Conservation (phyloP, 2,888 invertebrate genomes). For the Caenorhabditis uteleia region DNA sequence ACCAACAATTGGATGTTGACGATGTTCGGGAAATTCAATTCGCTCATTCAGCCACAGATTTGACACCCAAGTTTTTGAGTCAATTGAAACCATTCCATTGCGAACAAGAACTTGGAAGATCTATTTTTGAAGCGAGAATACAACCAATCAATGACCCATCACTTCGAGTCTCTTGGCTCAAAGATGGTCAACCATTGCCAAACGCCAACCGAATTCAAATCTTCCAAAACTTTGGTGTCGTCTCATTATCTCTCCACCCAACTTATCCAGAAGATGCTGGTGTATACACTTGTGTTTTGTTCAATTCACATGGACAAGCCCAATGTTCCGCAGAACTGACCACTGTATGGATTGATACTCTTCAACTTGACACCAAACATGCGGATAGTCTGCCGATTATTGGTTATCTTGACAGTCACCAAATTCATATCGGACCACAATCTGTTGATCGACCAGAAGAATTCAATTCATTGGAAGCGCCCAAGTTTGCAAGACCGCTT, state of each 20-base stretch:
- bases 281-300: slow-evolving; percentile 86
- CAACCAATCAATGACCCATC: slow-evolving; percentile 92
- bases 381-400: slow-evolving; percentile 87
- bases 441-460: slow-evolving; percentile 67
- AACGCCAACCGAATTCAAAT: slow-evolving; percentile 70
- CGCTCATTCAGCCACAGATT: slow-evolving; percentile 38
- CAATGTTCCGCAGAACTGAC: slow-evolving; percentile 63
- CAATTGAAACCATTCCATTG: slow-evolving; percentile 61
- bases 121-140: slow-evolving; percentile 90
- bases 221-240: slow-evolving; percentile 68
- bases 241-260: slow-evolving; percentile 66
- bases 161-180: slow-evolving; percentile 75
- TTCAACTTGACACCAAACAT: slow-evolving; percentile 82
- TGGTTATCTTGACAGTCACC: slow-evolving; percentile 82
- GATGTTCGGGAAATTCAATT: slow-evolving; percentile 66
- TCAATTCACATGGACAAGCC: slow-evolving; percentile 68
- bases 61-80: slow-evolving; percentile 55
- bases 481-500: slow-evolving; percentile 61
- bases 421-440: slow-evolving; percentile 68
- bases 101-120: slow-evolving; percentile 77
- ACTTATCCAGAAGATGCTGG: slow-evolving; percentile 82
- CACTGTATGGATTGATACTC: slow-evolving; percentile 52
- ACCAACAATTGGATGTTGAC: slow-evolving; percentile 61
- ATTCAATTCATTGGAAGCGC: slow-evolving; percentile 62
- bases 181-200: slow-evolving; percentile 72